Evolutionary conservation across 2,113 vertebrate species (phyloP), one percentile per base, ranked within the genome.

Genomic region (Gallinago jamesoni): DNA sequence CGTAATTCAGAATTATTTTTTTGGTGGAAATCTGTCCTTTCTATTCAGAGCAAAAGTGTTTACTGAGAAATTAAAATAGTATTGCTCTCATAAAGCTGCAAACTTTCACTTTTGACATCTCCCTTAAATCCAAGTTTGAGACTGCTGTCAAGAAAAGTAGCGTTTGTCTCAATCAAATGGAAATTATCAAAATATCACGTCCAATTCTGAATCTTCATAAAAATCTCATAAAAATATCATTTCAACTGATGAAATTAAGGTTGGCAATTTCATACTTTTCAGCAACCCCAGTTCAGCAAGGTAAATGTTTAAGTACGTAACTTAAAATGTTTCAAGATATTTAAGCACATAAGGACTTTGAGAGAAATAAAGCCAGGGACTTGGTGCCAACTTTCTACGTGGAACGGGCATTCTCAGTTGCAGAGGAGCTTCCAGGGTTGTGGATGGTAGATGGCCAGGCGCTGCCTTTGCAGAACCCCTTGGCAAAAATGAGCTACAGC

Each of bases 371-470:
- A 84, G 12, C 7, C 41, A 47, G 62, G 20, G 35, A 16, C 6
- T 12, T 1, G 0, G 10, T 50, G 60, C 47, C 17, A 3, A 31
- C 31, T 25, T 1, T 0, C 27, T 33, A 4, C 13, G 30, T 7
- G 56, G 60, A 45, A 3, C 4, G 10, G 48, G 25, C 27, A n/a
- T 43, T 45, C 48, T 59, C 11, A 1, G 24, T 20, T 1, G 5
- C 75, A 88, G 67, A 43, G 23, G 57, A 69, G 6, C 66, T 90
- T 64, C 41, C 72, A 43, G 11, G 6, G 6, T 31, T 35, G 33
- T 7, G 39, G n/a, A 5, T 47, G 15, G 50, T 6, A 25, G 68
- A 43, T 28, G 33, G 18, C 31, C 78, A 62, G 67, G 37, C 1
- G 0, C 39, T 74, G 50, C 31, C 41, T 78, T 80, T 57, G 47